A percentile compares a stretch with the other conserved stretches of the same genome.
These are phyloP conservation scores for Epinephelus moara DNA, from an alignment of 2,113 vertebrate genomes.

Conservation along the genomic window DNA sequence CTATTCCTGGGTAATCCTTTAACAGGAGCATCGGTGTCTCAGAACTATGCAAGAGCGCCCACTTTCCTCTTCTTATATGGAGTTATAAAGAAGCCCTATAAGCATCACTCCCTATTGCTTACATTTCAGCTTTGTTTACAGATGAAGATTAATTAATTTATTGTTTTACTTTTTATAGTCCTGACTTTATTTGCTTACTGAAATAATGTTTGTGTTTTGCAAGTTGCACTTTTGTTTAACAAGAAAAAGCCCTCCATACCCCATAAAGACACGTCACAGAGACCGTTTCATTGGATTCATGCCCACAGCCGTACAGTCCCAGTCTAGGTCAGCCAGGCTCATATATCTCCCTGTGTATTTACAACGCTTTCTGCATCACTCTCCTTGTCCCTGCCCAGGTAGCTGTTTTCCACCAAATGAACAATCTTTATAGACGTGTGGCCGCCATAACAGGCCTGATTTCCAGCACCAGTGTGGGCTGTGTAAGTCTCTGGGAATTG, in stretches of 20 bases:
- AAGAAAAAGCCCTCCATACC: constrained; percentile 59
- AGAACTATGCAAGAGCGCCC: background rate
- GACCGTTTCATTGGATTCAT: constrained; percentile 65
- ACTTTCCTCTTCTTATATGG: background rate
- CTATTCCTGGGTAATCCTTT: background rate
- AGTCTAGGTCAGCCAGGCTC: constrained; percentile 85
- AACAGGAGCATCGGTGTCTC: background rate
- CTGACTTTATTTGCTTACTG: constrained; percentile 43
- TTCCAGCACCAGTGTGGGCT: constrained; percentile 89
- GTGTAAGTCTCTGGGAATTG: constrained; percentile 95
- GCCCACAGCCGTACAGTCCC: constrained; percentile 78
- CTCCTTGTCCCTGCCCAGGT: constrained; percentile 92
- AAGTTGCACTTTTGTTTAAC: constrained; percentile 63
- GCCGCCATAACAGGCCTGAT: constrained; percentile 95
- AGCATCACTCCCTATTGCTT: background rate
- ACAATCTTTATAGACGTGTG: constrained; percentile 98
- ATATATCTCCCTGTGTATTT: constrained; percentile 95
- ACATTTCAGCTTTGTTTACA: background rate
- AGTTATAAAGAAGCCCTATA: background rate
- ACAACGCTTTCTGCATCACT: constrained; percentile 91
- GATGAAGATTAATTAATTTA: constrained; percentile 11
- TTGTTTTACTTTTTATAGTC: background rate
- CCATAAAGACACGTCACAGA: constrained; percentile 62
- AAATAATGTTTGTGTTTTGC: constrained; percentile 57
- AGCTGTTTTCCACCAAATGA: constrained; percentile 97